These are phyloP conservation scores for Chloroceryle amazona DNA, from an alignment of 2,797 vertebrate genomes.

Conservation along the genomic window DNA sequence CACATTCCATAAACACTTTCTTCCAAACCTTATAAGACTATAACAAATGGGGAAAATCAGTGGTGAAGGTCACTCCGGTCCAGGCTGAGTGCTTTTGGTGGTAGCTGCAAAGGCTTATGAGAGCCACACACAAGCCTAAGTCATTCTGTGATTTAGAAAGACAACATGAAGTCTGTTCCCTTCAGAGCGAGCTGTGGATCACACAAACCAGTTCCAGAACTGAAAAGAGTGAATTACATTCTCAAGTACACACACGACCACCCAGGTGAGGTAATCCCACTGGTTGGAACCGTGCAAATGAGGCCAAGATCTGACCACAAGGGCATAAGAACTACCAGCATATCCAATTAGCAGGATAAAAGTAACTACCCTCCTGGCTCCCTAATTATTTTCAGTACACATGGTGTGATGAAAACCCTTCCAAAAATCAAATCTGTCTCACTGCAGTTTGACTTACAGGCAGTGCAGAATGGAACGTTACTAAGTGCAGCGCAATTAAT, in stretches of 20 bases:
- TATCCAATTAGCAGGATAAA: constrained; percentile 65
- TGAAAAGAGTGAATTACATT: constrained; percentile 16
- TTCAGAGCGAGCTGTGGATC: not conserved
- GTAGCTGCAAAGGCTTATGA: not conserved
- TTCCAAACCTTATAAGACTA: not conserved
- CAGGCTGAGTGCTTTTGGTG: not conserved
- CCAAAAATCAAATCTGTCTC: constrained; percentile 63
- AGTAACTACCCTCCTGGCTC: constrained; percentile 48
- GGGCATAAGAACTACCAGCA: constrained; percentile 14
- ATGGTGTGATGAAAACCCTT: constrained; percentile 46
- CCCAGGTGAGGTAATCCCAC: constrained; percentile 39
- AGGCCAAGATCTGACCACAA: constrained; percentile 36
- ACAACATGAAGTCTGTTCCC: not conserved
- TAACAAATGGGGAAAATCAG: not conserved
- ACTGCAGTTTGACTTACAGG: constrained; percentile 58
- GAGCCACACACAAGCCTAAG: not conserved
- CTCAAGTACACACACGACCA: not conserved
- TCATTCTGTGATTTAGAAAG: not conserved
- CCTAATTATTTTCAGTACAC: constrained; percentile 59
- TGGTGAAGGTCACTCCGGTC: not conserved
- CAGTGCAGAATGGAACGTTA: constrained; percentile 3
- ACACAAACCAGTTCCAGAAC: not conserved
- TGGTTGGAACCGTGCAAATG: not conserved
- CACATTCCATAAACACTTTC: not conserved
- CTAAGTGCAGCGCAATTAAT: constrained; percentile 66